Conservation (phyloP, 2,113 vertebrate genomes). For the Penelope pileata region DNA sequence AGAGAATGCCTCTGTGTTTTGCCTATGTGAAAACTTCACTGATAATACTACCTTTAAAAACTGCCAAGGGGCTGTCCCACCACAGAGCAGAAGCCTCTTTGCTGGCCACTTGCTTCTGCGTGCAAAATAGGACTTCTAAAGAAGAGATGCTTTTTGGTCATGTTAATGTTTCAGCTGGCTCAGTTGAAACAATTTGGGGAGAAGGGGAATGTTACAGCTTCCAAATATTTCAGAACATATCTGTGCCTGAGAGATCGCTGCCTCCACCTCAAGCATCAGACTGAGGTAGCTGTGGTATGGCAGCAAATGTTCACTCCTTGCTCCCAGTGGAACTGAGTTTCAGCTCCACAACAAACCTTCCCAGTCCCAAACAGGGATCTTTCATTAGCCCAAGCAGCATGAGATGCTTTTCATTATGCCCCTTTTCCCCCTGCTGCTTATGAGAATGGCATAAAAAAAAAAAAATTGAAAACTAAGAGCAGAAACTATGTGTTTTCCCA, state of each 20-base stretch:
- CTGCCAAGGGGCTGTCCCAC: neutral
- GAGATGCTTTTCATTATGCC: neutral
- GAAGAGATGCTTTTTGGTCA: neutral
- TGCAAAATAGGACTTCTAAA: neutral
- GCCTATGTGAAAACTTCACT: neutral
- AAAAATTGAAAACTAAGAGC: neutral
- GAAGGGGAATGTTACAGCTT: neutral
- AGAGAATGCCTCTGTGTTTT: neutral
- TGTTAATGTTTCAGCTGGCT: neutral
- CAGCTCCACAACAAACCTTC: neutral
- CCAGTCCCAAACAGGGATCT: neutral
- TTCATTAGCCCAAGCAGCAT: neutral
- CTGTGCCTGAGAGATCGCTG: neutral
- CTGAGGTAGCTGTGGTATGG: neutral
- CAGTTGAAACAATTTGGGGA: neutral
- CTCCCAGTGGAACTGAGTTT: neutral
- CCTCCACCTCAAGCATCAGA: neutral
- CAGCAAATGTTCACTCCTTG: neutral
- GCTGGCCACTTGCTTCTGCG: neutral
- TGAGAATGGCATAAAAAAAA: neutral
- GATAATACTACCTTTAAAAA: neutral
- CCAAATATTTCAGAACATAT: neutral
- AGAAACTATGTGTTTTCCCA: neutral
- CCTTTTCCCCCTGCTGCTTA: neutral
- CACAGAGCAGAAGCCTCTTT: neutral